These are phyloP conservation scores for Deroptyus accipitrinus DNA, from an alignment of 2,113 vertebrate genomes.

Conservation along the genomic window DNA sequence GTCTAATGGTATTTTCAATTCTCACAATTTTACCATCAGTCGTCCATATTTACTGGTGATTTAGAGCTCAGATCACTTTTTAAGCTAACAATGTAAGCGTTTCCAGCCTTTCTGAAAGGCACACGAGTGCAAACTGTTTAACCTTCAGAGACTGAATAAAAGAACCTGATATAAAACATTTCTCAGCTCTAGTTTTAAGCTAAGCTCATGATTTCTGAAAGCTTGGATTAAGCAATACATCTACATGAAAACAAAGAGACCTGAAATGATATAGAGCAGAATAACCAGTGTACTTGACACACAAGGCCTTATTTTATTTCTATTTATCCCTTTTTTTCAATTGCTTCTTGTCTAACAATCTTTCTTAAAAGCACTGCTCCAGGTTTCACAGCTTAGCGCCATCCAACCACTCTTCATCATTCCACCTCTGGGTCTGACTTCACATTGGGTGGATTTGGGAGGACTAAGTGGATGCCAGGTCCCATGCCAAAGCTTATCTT, in stretches of 20 bases:
- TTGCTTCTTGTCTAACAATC: background rate
- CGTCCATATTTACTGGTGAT: constrained; percentile 20
- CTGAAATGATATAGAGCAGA: background rate
- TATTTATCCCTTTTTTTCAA: background rate
- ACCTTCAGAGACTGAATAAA: background rate
- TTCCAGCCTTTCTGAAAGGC: background rate
- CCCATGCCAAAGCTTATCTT: background rate
- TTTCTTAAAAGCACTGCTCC: background rate
- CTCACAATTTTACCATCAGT: background rate
- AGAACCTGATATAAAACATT: background rate
- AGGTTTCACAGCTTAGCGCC: background rate
- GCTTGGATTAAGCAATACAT: background rate
- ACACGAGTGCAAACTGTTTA: background rate
- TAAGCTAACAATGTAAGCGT: background rate
- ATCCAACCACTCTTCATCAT: background rate
- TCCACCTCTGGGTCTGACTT: background rate
- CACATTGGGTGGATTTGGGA: background rate
- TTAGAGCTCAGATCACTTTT: constrained; percentile 34
- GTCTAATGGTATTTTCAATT: background rate
- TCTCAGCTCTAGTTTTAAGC: background rate
- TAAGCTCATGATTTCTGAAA: background rate
- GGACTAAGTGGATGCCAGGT: background rate
- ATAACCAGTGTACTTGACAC: background rate
- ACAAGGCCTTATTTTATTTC: background rate
- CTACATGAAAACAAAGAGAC: background rate